These are phyloP conservation scores for Cottoperca gobio DNA, from an alignment of 2,797 vertebrate genomes.

Conservation along the genomic window DNA sequence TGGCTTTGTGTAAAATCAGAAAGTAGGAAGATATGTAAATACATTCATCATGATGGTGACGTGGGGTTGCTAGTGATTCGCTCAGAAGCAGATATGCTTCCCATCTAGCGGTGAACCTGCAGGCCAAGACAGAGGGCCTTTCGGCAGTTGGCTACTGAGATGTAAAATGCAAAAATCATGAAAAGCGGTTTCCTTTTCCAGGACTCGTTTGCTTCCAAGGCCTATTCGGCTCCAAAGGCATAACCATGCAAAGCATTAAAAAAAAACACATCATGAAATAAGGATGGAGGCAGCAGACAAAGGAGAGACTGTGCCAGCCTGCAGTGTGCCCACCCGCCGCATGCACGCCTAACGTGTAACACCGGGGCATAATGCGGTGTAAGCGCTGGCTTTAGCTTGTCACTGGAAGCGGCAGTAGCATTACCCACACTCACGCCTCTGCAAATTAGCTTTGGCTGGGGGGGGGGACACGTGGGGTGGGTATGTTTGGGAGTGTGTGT, in stretches of 20 bases:
- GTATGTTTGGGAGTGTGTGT: slow-evolving; percentile 24
- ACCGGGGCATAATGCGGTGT: slow-evolving; percentile 73
- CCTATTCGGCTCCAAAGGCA: slow-evolving; percentile 68
- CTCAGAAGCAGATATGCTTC: slow-evolving; percentile 55
- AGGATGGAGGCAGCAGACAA: slow-evolving; percentile 67
- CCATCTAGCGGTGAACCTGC: slow-evolving; percentile 63
- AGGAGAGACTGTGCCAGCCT: slow-evolving; percentile 59
- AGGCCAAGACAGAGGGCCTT: slow-evolving; percentile 69
- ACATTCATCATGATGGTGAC: slow-evolving; percentile 45
- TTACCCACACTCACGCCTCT: slow-evolving; percentile 80
- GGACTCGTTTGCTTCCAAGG: slow-evolving; percentile 64
- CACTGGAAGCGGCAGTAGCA: slow-evolving; percentile 73
- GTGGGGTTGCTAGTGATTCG: slow-evolving; percentile 40
- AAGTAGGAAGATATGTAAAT: slow-evolving; percentile 59
- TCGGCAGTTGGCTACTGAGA: slow-evolving; percentile 72
- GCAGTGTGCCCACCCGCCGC: slow-evolving; percentile 58
- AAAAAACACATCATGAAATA: slow-evolving; percentile 41
- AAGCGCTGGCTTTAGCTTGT: slow-evolving; percentile 80
- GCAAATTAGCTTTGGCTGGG: slow-evolving; percentile 81
- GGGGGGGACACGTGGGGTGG: slow-evolving; percentile 9
- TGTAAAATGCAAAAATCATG: slow-evolving; percentile 72
- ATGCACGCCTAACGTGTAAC: slow-evolving; percentile 69
- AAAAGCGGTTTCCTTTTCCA: slow-evolving; percentile 69
- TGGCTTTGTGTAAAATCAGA: slow-evolving; percentile 20
- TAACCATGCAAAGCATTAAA: slow-evolving; percentile 61